phyloP scores from a whole-genome alignment of 92 coral and sea anemone species.

The Blastomussa wellsi region DNA sequence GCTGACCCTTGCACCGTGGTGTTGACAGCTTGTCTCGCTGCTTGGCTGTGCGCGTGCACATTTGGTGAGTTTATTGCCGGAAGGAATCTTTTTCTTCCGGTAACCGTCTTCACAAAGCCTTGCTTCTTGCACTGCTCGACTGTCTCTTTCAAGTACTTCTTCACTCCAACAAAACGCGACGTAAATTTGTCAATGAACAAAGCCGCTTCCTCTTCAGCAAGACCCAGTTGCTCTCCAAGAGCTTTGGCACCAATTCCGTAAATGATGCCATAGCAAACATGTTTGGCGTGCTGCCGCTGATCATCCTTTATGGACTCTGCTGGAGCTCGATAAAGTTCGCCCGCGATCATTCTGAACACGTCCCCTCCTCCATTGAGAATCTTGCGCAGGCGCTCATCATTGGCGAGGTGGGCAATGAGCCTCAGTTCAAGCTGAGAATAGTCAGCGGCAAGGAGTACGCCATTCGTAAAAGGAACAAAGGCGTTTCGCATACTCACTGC shows the following conservation, averaged over 20 bases:
- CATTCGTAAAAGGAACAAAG: constrained; percentile 81
- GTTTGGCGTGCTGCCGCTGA: constrained; percentile 97
- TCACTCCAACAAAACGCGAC: constrained; percentile 81
- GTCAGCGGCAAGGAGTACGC: constrained; percentile 93
- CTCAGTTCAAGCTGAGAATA: constrained; percentile 97
- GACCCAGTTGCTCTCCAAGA: constrained; percentile 85
- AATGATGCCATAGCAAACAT: constrained; percentile 93
- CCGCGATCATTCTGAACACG: constrained; percentile 97
- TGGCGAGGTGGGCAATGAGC: constrained; percentile 93
- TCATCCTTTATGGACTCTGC: constrained; percentile 71
- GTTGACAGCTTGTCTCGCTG: constrained; percentile 97
- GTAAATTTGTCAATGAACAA: constrained; percentile 84
- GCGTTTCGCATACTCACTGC: constrained; percentile 99
- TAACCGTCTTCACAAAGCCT: constrained; percentile 86
- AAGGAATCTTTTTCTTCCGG: constrained; percentile 82
- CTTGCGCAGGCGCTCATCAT: constrained; percentile 79
- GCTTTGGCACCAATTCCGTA: constrained; percentile 98
- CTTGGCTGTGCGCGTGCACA: constrained; percentile 88
- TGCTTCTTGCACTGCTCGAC: constrained; percentile 81
- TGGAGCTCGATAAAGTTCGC: constrained; percentile 79
- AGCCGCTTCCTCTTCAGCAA: constrained; percentile 86
- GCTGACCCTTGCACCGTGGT: constrained; percentile 99
- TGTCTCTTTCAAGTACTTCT: constrained; percentile 77
- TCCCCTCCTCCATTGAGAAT: constrained; percentile 91
- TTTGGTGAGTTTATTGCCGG: constrained; percentile 85